Percentiles rank a stretch among this genome's conserved stretches.
Evolutionary conservation across 2,888 invertebrate genomes (phyloP).

Genomic region (Eucera pruinosa): DNA sequence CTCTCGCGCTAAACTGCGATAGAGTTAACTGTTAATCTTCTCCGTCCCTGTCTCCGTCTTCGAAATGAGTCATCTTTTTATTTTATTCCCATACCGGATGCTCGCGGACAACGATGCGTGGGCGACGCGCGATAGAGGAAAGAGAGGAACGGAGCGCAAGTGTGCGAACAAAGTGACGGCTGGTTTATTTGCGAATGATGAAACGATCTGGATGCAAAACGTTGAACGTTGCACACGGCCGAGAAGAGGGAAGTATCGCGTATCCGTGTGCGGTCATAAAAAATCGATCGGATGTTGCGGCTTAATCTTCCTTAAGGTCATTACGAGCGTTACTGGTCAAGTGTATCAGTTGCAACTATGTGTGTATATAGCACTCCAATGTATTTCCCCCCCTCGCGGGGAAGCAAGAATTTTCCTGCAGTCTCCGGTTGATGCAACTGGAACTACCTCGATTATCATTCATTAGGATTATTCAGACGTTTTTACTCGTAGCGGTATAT

Average conservation of each 20-base stretch:
- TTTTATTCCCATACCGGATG: neutral
- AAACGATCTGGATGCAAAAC: neutral
- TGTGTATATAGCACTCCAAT: neutral
- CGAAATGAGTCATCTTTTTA: neutral
- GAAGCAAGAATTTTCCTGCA: neutral
- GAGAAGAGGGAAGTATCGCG: slow-evolving; percentile 27
- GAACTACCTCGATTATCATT: neutral
- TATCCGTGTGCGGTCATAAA: slow-evolving; percentile 28
- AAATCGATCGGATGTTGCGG: slow-evolving; percentile 58
- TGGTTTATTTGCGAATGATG: neutral
- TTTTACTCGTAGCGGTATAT: neutral
- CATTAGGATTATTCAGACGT: neutral
- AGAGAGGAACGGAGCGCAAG: neutral
- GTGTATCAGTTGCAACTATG: slow-evolving; percentile 3
- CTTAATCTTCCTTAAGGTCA: slow-evolving; percentile 64
- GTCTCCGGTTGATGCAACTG: too few relatives aligned
- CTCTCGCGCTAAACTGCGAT: too few relatives aligned
- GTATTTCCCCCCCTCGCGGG: too few relatives aligned
- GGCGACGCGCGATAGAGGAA: neutral
- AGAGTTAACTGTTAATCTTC: neutral
- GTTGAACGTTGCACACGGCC: neutral
- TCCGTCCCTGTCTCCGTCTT: too few relatives aligned
- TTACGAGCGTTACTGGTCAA: slow-evolving; percentile 44
- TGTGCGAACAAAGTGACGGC: too few relatives aligned
- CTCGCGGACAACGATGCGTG: neutral